Percentiles rank a stretch among this genome's conserved stretches.
phyloP scores from a whole-genome alignment of 2,797 vertebrate species.

The Dryobates pubescens region DNA sequence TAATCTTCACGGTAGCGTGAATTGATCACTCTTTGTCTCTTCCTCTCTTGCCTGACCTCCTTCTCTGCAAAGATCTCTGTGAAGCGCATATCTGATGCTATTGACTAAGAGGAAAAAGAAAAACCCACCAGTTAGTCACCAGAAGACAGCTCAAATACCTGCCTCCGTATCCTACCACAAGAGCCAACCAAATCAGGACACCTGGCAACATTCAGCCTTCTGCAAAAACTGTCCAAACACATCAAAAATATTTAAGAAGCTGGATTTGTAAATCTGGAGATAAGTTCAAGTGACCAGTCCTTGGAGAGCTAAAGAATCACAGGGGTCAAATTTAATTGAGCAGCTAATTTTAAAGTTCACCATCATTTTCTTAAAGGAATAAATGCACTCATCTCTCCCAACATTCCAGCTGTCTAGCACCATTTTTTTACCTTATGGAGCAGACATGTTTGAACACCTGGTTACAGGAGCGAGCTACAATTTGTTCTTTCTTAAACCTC shows the following conservation, averaged over 20 bases:
- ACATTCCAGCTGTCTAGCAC: neutral
- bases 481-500: neutral
- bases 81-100: conserved; percentile 98
- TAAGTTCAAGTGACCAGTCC: neutral
- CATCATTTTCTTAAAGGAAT: neutral
- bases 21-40: conserved; percentile 95
- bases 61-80: conserved; percentile 93
- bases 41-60: conserved; percentile 91
- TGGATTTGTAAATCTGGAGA: neutral
- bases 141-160: neutral
- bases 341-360: neutral
- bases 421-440: neutral
- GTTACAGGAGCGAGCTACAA: neutral
- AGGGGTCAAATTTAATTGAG: neutral
- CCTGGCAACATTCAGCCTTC: neutral
- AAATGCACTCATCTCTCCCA: neutral
- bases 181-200: neutral
- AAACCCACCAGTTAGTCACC: neutral
- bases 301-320: neutral
- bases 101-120: conserved; percentile 80
- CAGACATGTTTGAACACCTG: neutral
- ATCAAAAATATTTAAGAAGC: neutral
- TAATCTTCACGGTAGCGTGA: conserved; percentile 96
- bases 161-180: neutral
- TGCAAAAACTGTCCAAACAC: neutral